Evolutionary conservation across 2,113 vertebrate species (phyloP).

Genomic region (Choloepus hoffmanni): DNA sequence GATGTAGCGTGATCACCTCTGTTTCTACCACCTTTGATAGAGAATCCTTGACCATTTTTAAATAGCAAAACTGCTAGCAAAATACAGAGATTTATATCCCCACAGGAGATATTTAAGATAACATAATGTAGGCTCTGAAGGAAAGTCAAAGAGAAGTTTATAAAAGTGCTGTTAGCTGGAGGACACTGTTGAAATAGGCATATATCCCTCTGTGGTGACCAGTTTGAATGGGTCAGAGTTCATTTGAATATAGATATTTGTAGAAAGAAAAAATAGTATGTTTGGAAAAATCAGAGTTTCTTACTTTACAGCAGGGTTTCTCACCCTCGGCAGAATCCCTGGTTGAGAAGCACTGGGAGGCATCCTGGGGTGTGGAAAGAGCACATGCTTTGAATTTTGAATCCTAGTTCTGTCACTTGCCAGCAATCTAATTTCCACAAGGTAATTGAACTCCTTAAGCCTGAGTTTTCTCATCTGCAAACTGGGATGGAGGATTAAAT

Average conservation of each 20-base stretch:
- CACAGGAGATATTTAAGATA: background rate
- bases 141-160: background rate
- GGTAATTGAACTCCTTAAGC: background rate
- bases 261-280: background rate
- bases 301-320: background rate
- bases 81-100: background rate
- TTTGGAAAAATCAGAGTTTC: background rate
- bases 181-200: background rate
- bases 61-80: background rate
- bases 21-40: background rate
- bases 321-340: background rate
- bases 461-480: background rate
- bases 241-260: background rate
- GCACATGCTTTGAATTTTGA: background rate
- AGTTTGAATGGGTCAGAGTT: constrained; percentile 8
- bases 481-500: background rate
- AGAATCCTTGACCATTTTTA: background rate
- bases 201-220: background rate
- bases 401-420: background rate
- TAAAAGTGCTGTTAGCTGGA: background rate
- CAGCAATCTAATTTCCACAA: background rate
- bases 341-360: background rate
- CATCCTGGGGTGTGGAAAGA: background rate
- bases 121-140: background rate
- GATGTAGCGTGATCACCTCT: background rate